Evolutionary conservation across 2,888 invertebrate species (phyloP).

Genomic region (Tholera decimalis): DNA sequence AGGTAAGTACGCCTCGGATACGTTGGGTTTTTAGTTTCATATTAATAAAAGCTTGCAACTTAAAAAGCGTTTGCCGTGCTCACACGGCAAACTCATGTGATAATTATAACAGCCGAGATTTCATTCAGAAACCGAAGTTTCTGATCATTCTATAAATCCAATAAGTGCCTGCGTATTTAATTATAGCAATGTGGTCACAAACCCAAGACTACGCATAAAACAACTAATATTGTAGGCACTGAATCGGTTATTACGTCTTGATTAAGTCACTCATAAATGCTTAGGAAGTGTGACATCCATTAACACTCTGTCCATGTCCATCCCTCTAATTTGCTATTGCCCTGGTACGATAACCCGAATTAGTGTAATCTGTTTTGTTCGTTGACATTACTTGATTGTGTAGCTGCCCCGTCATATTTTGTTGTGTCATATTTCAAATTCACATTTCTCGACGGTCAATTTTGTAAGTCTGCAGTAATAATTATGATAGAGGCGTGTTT

Average conservation of each 20-base stretch:
- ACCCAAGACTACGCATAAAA: slow-evolving; percentile 4
- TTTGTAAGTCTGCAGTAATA: neutral
- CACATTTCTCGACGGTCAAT: neutral
- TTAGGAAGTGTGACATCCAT: slow-evolving; percentile 42
- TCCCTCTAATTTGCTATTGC: slow-evolving; percentile 58
- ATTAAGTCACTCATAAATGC: slow-evolving; percentile 56
- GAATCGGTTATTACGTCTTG: slow-evolving; percentile 43
- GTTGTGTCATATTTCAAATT: neutral
- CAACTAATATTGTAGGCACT: slow-evolving; percentile 28
- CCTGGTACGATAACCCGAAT: slow-evolving; percentile 60
- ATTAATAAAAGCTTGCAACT: no score
- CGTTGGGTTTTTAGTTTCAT: no score
- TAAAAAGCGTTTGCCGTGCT: no score
- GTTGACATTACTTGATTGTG: slow-evolving; percentile 34
- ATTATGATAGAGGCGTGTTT: no score
- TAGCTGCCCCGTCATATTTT: slow-evolving; percentile 1
- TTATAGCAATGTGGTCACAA: slow-evolving; percentile 29
- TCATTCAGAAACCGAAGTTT: no score
- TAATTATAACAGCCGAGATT: no score
- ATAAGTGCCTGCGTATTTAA: slow-evolving; percentile 22
- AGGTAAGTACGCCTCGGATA: no score
- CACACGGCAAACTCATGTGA: no score
- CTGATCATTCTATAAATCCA: neutral
- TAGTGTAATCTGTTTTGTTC: slow-evolving; percentile 58
- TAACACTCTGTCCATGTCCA: slow-evolving; percentile 55